Base-by-base conservation (phyloP, 2,888 invertebrate species). In the Athetis lepigone region DNA sequence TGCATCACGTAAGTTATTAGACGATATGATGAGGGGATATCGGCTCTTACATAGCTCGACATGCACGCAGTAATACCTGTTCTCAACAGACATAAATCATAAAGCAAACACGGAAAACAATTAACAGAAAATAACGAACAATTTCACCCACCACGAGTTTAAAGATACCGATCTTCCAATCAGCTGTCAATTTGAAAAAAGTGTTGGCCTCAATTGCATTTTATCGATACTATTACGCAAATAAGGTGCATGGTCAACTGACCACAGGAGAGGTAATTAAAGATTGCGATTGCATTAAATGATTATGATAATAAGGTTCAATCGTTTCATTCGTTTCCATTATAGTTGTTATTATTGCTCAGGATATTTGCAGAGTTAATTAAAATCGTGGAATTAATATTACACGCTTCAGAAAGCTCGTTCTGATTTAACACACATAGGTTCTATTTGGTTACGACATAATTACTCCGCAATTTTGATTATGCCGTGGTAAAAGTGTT, bases 81-180 rank as follows among this genome's bases (percentile, higher is more conserved):
- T 77, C 69, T 62, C 45, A 70, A 70, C 52, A 54, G 57, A 75
- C 68, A 82, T 82, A 83, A 80, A 81, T 82, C 80, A 81, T 80
- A 65, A 76, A 69, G 67, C 78, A 72, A 81, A 83, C 74, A 79
- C 75, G 81, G 80, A 84, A 87, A 87, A 84, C 79, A 81, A 88
- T 85, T 88, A 87, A 78, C 71, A 75, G 81, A 72, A 82, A 79
- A 81, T 81, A 85, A 83, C 78, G 57, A 83, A 77, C 77, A 75
- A 82, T 83, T 85, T 75, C 77, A 77, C 57, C 69, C 67, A 59
- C 80, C 80, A 80, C 72, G 59, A 77, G 74, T 65, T 73, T 62
- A 63, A 50, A 64, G 87, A 87, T 86, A 88, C 55, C 33, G 80
- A 89, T 90, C 87, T 82, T 84, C 84, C 82, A 87, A 90, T 90